Evolutionary conservation across 1,140 invertebrate species (phyloP), one percentile per base, ranked within the genome.

Genomic region (Diabrotica undecimpunctata): DNA sequence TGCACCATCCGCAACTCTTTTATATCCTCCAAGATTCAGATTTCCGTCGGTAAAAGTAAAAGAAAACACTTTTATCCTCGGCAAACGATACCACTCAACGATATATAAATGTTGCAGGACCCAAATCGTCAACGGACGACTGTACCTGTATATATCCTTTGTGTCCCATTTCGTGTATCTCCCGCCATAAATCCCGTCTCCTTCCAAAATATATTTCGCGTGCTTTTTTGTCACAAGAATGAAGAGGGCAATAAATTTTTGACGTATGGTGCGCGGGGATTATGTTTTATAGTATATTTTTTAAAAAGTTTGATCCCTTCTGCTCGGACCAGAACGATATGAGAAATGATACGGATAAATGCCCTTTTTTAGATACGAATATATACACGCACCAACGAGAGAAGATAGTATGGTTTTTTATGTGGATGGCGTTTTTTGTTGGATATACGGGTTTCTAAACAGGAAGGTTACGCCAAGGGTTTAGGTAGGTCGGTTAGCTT

Each of bases 241-340:
- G 41, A 52, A 52, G 46, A 14, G 60, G 36, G 56, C 39, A 50
- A 63, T 66, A 67, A 64, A 67, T 67, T 67, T 64, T 55, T 64
- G 56, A 67, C 61, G 56, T 67, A 67, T 67, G 66, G 61, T 62
- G 53, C 51, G 57, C 13, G 14, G 61, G 66, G 61, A 67, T 67
- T 67, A 67, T 63, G 66, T 59, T 66, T 67, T 67, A 67, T 67
- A 64, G 61, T 67, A 46, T 64, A 64, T 63, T 63, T 64, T 61
- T 63, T 59, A 64, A 67, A 67, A 67, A 61, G 61, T 67, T 67
- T 64, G 61, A 64, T 67, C 56, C 59, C 50, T 64, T 67, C 60
- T 67, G 41, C 58, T 51, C 55, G 62, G 63, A 46, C 59, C 46
- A 8, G 35, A 67, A 64, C 62, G 59, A 67, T 67, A 66, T 67